phyloP scores from a whole-genome alignment of 1,140 invertebrate species.

The Cepaea nemoralis region DNA sequence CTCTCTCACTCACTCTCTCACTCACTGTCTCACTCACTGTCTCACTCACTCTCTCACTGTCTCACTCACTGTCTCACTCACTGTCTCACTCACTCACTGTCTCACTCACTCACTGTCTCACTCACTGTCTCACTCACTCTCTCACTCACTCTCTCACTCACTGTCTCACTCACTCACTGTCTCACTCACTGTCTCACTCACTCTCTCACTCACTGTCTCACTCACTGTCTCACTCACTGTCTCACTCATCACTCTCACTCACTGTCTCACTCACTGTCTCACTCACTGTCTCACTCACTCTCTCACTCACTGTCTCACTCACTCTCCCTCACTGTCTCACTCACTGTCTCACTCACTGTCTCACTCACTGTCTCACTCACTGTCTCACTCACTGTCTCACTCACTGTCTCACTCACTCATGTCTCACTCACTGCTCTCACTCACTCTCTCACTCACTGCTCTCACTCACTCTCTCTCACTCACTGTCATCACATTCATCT shows the following conservation, averaged over 20 bases:
- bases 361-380: not conserved
- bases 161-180: slow-evolving; percentile 18
- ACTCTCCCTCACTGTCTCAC: not conserved
- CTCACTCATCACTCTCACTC: not conserved
- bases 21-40: not conserved
- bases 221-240: slow-evolving; percentile 16
- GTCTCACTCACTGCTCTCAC: not conserved
- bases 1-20: not conserved
- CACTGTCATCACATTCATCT: not conserved
- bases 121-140: slow-evolving; percentile 3
- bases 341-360: not conserved
- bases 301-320: not conserved
- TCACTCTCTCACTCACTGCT: too few relatives aligned
- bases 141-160: slow-evolving; percentile 15
- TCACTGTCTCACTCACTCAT: slow-evolving; percentile 4
- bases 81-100: not conserved
- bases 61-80: not conserved
- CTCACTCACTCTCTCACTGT: not conserved
- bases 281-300: slow-evolving; percentile 16
- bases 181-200: not conserved
- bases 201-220: slow-evolving; percentile 12
- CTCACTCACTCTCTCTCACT: not conserved
- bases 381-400: slow-evolving; percentile 9
- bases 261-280: slow-evolving; percentile 22
- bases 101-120: not conserved